Conservation (phyloP, 2,797 vertebrate species). For the Arnoldichthys spilopterus region DNA sequence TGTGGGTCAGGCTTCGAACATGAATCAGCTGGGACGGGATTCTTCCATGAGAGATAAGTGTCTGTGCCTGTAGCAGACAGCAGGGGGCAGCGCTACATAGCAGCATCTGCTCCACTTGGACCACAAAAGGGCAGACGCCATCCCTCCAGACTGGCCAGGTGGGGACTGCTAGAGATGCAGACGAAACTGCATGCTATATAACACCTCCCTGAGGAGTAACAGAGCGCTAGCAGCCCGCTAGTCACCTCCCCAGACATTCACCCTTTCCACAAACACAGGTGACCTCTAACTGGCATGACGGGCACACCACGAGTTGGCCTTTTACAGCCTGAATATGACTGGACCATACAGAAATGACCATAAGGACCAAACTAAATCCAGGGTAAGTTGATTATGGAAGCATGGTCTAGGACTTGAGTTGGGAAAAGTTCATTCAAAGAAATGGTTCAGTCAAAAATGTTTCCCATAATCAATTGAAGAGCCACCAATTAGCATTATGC, state of each 20-base stretch:
- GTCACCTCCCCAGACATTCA: conserved; percentile 67
- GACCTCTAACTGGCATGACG: conserved; percentile 29
- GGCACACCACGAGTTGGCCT: conserved; percentile 9
- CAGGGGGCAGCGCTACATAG: conserved; percentile 78
- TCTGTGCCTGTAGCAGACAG: conserved; percentile 58
- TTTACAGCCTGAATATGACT: conserved; percentile 18
- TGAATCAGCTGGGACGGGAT: conserved; percentile 42
- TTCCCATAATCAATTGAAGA: background rate
- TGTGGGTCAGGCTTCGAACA: conserved; percentile 29
- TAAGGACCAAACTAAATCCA: conserved; percentile 18
- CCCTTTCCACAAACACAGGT: conserved; percentile 48
- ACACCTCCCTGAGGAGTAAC: conserved; percentile 83
- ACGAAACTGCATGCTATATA: conserved; percentile 75
- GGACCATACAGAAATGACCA: conserved; percentile 31
- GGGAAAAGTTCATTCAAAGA: background rate
- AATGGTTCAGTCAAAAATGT: conserved; percentile 4
- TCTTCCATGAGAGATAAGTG: conserved; percentile 44
- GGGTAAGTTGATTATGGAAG: background rate
- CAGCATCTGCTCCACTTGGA: conserved; percentile 71
- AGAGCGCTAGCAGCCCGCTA: conserved; percentile 73
- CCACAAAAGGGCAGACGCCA: conserved; percentile 57
- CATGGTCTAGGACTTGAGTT: background rate
- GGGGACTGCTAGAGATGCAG: conserved; percentile 76
- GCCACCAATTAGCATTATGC: background rate
- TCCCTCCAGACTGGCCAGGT: conserved; percentile 62